phyloP scores from a whole-genome alignment of 2,797 vertebrate genomes.

The Syncerus caffer region DNA sequence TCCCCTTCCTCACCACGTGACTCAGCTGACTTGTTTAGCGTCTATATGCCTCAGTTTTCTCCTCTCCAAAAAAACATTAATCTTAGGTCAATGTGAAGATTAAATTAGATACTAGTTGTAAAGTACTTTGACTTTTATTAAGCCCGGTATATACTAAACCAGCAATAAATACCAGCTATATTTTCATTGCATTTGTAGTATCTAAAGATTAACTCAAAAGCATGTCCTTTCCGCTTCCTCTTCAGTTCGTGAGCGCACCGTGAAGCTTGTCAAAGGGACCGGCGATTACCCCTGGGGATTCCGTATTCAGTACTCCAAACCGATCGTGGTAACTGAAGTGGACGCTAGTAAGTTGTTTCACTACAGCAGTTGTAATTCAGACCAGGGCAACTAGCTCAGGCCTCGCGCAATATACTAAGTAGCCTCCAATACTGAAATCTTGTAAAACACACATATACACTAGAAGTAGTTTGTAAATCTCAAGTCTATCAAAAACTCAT shows the following conservation, averaged over 20 bases:
- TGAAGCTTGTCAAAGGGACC: conserved; percentile 89
- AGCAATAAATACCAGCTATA: not conserved
- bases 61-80: not conserved
- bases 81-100: not conserved
- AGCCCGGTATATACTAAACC: not conserved
- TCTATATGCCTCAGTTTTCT: not conserved
- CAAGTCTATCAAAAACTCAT: not conserved
- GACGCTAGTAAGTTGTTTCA: conserved; percentile 90
- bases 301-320: conserved; percentile 94
- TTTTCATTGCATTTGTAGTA: not conserved
- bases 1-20: not conserved
- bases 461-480: conserved; percentile 6
- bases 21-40: not conserved
- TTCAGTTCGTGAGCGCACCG: conserved; percentile 91
- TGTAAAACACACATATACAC: not conserved
- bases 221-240: conserved; percentile 45
- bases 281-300: conserved; percentile 95
- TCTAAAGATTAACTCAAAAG: not conserved
- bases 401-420: not conserved
- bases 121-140: not conserved
- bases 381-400: not conserved
- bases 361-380: not conserved
- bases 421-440: not conserved
- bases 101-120: not conserved
- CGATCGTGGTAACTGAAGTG: conserved; percentile 94